A percentile compares a stretch with the other conserved stretches of the same genome.
These are phyloP conservation scores for Mimumesa dahlbomi DNA, from an alignment of 2,888 invertebrate genomes.

Conservation along the genomic window DNA sequence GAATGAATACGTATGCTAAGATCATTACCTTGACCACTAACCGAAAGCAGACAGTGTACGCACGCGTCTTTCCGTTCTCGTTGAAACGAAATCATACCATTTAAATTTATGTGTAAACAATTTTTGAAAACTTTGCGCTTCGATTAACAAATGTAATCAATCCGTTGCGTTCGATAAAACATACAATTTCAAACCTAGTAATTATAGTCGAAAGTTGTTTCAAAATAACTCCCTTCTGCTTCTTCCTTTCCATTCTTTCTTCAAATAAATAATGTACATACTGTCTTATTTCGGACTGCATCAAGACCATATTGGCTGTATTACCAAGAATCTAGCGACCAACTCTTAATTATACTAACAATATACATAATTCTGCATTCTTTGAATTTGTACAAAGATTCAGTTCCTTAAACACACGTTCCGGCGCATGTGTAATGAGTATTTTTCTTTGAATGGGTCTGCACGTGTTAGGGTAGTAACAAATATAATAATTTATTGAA, in stretches of 20 bases:
- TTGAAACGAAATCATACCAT: too few species aligned
- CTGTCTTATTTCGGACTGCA: slow-evolving; percentile 55
- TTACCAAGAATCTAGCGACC: slow-evolving; percentile 63
- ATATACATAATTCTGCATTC: slow-evolving; percentile 47
- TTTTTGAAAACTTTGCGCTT: neutral
- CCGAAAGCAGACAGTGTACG: slow-evolving; percentile 53
- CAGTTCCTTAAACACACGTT: slow-evolving; percentile 47
- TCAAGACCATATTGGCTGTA: slow-evolving; percentile 25
- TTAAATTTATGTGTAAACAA: too few species aligned
- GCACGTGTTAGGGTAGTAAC: slow-evolving; percentile 35
- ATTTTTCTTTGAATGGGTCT: slow-evolving; percentile 44
- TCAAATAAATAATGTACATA: slow-evolving; percentile 35
- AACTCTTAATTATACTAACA: slow-evolving; percentile 60
- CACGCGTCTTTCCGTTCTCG: too few species aligned
- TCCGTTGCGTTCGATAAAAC: neutral
- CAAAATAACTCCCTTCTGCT: too few species aligned
- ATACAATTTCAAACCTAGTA: neutral
- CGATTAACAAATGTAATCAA: neutral
- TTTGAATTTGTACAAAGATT: slow-evolving; percentile 57
- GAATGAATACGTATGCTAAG: slow-evolving; percentile 41
- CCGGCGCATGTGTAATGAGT: slow-evolving; percentile 50
- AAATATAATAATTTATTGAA: slow-evolving; percentile 26
- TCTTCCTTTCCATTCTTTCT: too few species aligned
- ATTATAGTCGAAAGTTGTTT: neutral
- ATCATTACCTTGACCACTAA: slow-evolving; percentile 17